phyloP scores from a whole-genome alignment of 2,888 invertebrate genomes.

The Ctenicera cuprea region DNA sequence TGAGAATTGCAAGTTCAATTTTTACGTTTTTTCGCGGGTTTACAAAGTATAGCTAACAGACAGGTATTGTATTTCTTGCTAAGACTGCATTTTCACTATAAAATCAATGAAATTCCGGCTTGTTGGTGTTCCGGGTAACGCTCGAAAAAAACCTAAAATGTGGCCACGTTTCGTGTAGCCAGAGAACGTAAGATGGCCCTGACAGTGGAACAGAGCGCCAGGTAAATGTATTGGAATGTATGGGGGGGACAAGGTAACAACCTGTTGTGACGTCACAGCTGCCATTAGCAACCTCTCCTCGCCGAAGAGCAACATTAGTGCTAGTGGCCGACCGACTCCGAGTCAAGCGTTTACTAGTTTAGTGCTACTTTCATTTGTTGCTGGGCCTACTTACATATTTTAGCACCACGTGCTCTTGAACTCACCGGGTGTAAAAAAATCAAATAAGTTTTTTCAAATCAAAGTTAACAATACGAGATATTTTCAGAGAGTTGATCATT shows the following conservation, averaged over 20 bases:
- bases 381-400: conserved; percentile 67
- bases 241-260: conserved; percentile 70
- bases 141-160: conserved; percentile 14
- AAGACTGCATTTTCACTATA: no score
- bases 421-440: conserved; percentile 12
- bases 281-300: conserved; percentile 61
- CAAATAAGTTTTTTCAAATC: not conserved
- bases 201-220: conserved; percentile 70
- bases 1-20: no score
- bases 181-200: conserved; percentile 69
- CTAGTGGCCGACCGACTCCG: conserved; percentile 58
- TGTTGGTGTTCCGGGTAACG: not conserved
- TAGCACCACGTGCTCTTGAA: conserved; percentile 59
- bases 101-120: no score
- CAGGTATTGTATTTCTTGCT: no score
- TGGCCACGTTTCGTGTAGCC: conserved; percentile 36
- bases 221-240: conserved; percentile 69
- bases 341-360: conserved; percentile 55
- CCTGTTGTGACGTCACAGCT: conserved; percentile 71
- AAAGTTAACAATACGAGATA: not conserved
- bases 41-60: no score
- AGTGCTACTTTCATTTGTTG: conserved; percentile 64
- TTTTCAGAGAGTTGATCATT: not conserved
- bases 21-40: no score
- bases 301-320: conserved; percentile 62